Evolutionary conservation across 2,888 invertebrate genomes (phyloP), one percentile per base, ranked within the genome.

Genomic region (Azorinus chamasolen): DNA sequence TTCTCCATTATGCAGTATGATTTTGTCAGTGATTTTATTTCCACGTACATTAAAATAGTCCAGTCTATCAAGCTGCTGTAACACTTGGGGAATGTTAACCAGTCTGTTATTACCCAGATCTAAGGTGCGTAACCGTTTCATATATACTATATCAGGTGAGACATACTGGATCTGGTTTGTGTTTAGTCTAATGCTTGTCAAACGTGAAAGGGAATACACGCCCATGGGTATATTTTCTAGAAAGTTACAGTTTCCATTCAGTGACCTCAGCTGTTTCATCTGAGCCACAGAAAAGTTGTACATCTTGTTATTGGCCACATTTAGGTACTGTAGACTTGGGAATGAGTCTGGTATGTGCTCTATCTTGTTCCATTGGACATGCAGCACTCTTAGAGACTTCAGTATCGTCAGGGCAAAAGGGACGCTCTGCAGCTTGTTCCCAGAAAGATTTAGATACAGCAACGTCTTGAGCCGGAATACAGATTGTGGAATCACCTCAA

Each of bases 101-200:
- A 93, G 77, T 20, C 83, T 68, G 74, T 93, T 93, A 66, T 91
- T 82, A 1, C 89, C 87, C 6, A 93, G 71, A 62, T 92, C 92
- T 32, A 93, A 79, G 2, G 83, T 85, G 16, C 86, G 80, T 8
- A 93, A 84, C 14, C 83, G 80, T 41, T 84, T 88, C 57, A 92
- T 82, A 46, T 85, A 72, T 0, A 82, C 86, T n/a, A 92, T 84
- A 32, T 92, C 92, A 54, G 89, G 87, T 0, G 91, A 86, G 1
- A 93, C 71, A 64, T 89, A 88, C 16, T 79, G 72, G 14, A 93
- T 89, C 20, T 80, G 70, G 79, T 93, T 93, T 12, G 75, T 72
- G 32, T 86, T 86, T 14, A 92, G 81, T 45, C 85, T 86, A 0
- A 92, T 74, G 46, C 79, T 85, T 70, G 90, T 85, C 6, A 93